Evolutionary conservation across 1,140 invertebrate genomes (phyloP).

Genomic region (Vollenhovia emeryi): DNA sequence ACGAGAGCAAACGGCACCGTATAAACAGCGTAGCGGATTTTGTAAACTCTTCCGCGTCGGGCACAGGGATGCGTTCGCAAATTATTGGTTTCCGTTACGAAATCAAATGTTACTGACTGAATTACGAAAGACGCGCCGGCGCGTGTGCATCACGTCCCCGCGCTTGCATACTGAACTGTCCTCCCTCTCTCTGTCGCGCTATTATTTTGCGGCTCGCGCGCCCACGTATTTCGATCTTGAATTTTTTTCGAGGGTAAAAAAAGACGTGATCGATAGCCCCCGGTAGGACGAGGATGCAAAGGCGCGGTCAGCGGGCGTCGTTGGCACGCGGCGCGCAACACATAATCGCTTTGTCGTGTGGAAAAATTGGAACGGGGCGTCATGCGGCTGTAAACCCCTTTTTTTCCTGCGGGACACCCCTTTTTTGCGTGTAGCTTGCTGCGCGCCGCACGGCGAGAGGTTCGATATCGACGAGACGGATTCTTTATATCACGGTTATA

Average conservation of each 20-base stretch:
- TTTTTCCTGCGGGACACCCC: constrained; percentile 2
- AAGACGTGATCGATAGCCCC: constrained; percentile 40
- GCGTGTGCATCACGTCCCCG: neutral
- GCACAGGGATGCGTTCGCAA: neutral
- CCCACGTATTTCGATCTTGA: constrained; percentile 35
- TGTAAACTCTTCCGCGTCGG: neutral
- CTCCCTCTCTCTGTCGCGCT: neutral
- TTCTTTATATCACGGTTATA: neutral
- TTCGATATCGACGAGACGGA: constrained; percentile 34
- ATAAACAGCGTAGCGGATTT: constrained; percentile 1
- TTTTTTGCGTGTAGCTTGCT: constrained; percentile 19
- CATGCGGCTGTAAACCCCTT: constrained; percentile 11
- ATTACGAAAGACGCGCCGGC: neutral
- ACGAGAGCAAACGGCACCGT: neutral
- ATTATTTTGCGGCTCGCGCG: neutral
- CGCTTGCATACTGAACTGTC: neutral
- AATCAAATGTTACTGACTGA: neutral
- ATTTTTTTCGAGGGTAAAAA: constrained; percentile 20
- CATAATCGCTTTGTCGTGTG: constrained; percentile 51
- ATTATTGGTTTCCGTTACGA: neutral
- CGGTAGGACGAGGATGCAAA: constrained; percentile 43
- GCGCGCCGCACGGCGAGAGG: neutral
- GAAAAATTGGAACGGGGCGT: constrained; percentile 48
- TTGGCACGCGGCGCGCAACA: constrained; percentile 29
- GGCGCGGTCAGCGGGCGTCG: constrained; percentile 33